These are phyloP conservation scores for Poicephalus meyeri DNA, from an alignment of 2,113 vertebrate genomes.

Conservation along the genomic window DNA sequence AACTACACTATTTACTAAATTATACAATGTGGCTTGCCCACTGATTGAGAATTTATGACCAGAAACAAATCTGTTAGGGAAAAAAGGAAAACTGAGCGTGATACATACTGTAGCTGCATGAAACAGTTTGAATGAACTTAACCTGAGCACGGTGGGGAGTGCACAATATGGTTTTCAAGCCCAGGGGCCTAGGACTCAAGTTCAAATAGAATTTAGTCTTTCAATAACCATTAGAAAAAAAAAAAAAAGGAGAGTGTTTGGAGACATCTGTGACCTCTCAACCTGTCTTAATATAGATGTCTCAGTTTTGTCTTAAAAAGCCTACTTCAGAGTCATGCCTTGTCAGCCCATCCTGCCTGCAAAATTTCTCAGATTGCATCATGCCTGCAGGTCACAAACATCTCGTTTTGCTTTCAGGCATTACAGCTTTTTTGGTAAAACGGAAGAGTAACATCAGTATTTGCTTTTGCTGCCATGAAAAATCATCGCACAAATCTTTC, in stretches of 20 bases:
- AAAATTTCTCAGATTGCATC: neutral
- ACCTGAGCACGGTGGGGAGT: constrained; percentile 57
- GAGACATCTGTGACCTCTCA: constrained; percentile 47
- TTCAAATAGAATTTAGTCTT: constrained; percentile 57
- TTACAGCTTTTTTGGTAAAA: neutral
- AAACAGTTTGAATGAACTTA: constrained; percentile 46
- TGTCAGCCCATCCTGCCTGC: neutral
- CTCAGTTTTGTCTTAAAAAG: constrained; percentile 50
- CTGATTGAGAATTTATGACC: constrained; percentile 73
- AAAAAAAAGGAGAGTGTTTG: neutral
- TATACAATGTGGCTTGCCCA: constrained; percentile 44
- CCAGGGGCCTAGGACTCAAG: constrained; percentile 38
- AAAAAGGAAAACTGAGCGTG: constrained; percentile 43
- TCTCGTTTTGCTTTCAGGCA: constrained; percentile 2
- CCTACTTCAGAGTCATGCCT: neutral
- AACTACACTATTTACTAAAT: constrained; percentile 66
- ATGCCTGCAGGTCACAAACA: neutral
- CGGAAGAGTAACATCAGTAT: neutral
- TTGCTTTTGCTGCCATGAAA: neutral
- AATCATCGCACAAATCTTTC: neutral
- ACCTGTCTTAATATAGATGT: neutral
- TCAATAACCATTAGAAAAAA: constrained; percentile 31
- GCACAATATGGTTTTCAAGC: constrained; percentile 54
- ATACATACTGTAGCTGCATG: constrained; percentile 44
- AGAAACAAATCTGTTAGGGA: constrained; percentile 71